These are phyloP conservation scores for Heteromurus nitidus DNA, from an alignment of 2,888 invertebrate genomes.

Conservation along the genomic window DNA sequence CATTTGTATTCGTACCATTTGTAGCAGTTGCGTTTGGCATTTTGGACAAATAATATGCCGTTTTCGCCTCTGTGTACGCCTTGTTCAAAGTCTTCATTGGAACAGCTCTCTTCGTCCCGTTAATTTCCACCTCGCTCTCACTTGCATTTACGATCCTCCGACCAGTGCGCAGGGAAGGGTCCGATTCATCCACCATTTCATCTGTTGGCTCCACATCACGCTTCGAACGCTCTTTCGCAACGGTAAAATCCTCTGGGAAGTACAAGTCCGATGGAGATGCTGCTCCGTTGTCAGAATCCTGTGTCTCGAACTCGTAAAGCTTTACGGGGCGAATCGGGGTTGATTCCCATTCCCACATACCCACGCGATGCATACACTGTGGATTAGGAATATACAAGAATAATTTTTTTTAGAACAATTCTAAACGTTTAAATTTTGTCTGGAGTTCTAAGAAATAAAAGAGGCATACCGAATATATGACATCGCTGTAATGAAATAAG, in stretches of 20 bases:
- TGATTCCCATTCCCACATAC: no score
- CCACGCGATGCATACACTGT: no score
- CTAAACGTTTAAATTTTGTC: no score
- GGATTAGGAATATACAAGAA: no score
- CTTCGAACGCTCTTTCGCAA: not conserved
- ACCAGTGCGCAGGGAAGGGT: not conserved
- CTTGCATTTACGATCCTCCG: constrained; percentile 33
- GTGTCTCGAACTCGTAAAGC: no score
- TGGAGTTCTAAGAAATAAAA: no score
- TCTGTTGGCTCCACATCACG: not conserved
- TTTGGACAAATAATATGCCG: constrained; percentile 12
- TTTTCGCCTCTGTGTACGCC: constrained; percentile 21
- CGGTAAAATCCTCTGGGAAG: no score
- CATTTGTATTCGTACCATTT: not conserved
- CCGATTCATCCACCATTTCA: constrained; percentile 9
- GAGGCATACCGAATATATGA: not conserved
- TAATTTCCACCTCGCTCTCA: constrained; percentile 12
- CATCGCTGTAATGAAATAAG: not conserved
- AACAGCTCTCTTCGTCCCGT: constrained; percentile 16
- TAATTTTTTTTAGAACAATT: no score
- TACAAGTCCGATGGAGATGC: no score
- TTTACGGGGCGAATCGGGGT: no score
- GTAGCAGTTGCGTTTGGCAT: constrained; percentile 10
- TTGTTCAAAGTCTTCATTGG: constrained; percentile 38
- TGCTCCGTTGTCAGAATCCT: no score